Conservation (phyloP, 2,888 invertebrate species). For the Rutpela maculata region DNA sequence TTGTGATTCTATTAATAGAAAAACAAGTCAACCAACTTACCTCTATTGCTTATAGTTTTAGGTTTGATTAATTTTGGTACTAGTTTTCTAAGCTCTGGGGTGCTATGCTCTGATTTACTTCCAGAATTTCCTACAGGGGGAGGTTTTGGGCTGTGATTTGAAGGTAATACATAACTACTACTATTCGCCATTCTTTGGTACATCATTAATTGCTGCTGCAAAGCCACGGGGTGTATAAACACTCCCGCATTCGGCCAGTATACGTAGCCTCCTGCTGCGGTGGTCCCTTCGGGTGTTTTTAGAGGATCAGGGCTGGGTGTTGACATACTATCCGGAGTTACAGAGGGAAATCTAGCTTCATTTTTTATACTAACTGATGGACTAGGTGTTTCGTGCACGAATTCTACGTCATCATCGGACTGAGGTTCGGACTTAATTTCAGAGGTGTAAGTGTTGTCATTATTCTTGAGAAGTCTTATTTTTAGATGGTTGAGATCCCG, state of each 20-base stretch:
- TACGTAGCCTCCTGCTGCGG: slow-evolving; percentile 76
- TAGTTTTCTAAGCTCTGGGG: slow-evolving; percentile 70
- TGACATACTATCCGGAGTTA: slow-evolving; percentile 69
- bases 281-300: slow-evolving; percentile 72
- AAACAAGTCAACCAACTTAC: slow-evolving; percentile 23
- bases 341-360: slow-evolving; percentile 58
- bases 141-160: slow-evolving; percentile 65
- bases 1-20: neutral
- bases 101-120: slow-evolving; percentile 47
- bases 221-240: slow-evolving; percentile 84
- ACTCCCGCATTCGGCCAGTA: slow-evolving; percentile 84
- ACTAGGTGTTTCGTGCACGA: slow-evolving; percentile 68
- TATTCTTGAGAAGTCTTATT: slow-evolving; percentile 78
- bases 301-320: slow-evolving; percentile 74
- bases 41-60: slow-evolving; percentile 50
- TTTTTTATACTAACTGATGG: slow-evolving; percentile 61
- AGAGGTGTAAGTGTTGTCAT: slow-evolving; percentile 79
- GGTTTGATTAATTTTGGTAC: slow-evolving; percentile 66
- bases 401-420: slow-evolving; percentile 76
- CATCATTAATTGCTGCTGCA: slow-evolving; percentile 83
- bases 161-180: slow-evolving; percentile 68
- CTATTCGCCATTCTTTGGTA: slow-evolving; percentile 84
- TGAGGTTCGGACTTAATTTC: slow-evolving; percentile 79
- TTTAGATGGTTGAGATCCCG: slow-evolving; percentile 84
- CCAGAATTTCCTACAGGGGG: slow-evolving; percentile 57